Evolutionary conservation across 2,888 invertebrate genomes (phyloP).

Genomic region (Hipparchia semele): DNA sequence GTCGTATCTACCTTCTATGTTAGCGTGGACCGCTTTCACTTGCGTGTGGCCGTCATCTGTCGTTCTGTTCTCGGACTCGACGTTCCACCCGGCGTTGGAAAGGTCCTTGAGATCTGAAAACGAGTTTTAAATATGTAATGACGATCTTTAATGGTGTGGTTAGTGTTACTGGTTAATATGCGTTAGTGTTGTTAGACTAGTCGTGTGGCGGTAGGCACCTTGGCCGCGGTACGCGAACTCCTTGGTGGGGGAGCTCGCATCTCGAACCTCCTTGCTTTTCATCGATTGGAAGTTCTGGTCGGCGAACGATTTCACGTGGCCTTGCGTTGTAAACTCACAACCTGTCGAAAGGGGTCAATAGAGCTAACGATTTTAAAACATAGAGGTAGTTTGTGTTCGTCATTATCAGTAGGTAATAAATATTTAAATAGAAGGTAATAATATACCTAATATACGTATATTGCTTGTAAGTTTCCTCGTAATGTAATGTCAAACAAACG

Average conservation of each 20-base stretch:
- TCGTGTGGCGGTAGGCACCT: slow-evolving; percentile 66
- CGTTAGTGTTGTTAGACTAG: slow-evolving; percentile 69
- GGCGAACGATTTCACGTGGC: slow-evolving; percentile 87
- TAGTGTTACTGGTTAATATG: slow-evolving; percentile 63
- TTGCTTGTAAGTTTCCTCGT: background rate
- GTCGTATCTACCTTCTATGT: slow-evolving; percentile 85
- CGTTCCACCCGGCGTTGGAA: slow-evolving; percentile 86
- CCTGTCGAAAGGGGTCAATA: slow-evolving; percentile 58
- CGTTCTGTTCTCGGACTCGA: slow-evolving; percentile 84
- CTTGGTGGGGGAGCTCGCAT: slow-evolving; percentile 89
- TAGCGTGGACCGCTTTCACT: slow-evolving; percentile 83
- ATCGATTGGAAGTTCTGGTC: slow-evolving; percentile 91
- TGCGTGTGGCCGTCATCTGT: slow-evolving; percentile 86
- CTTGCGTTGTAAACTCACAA: slow-evolving; percentile 76
- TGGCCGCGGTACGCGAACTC: slow-evolving; percentile 80
- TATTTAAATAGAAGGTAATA: background rate
- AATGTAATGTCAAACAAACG: background rate
- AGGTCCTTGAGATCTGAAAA: slow-evolving; percentile 75
- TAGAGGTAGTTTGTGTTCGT: background rate
- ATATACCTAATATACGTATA: background rate
- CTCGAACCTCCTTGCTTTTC: slow-evolving; percentile 90
- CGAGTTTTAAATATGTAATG: slow-evolving; percentile 21
- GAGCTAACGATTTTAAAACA: slow-evolving; percentile 41
- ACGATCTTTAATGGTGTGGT: background rate
- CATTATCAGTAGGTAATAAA: background rate